Conservation (phyloP, 1,140 invertebrate genomes). For the Contarinia nasturtii region DNA sequence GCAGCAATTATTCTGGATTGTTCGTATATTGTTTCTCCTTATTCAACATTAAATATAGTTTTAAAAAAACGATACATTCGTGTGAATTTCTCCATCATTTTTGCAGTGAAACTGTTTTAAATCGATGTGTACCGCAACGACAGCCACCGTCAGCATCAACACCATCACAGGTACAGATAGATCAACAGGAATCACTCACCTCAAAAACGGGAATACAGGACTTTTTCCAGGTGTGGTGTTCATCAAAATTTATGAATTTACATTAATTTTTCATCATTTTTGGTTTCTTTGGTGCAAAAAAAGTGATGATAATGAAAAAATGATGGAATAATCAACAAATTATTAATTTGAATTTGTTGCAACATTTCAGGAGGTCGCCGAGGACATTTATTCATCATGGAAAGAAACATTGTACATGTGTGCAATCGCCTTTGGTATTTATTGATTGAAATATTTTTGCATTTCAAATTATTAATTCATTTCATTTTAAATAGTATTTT, state of each 20-base stretch:
- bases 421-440: constrained; percentile 37
- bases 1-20: constrained; percentile 13
- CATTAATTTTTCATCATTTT: not conserved
- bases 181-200: constrained; percentile 22
- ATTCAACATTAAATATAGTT: too few species aligned
- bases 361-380: constrained; percentile 33
- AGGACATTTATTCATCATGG: constrained; percentile 41
- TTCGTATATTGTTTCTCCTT: too few species aligned
- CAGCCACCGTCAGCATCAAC: not conserved
- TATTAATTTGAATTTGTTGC: not conserved
- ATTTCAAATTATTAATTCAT: too few species aligned
- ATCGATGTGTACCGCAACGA: constrained; percentile 30
- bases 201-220: constrained; percentile 29
- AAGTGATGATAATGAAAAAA: not conserved
- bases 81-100: not conserved
- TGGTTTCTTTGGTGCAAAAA: not conserved
- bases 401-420: constrained; percentile 37
- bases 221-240: constrained; percentile 29
- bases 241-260: constrained; percentile 1
- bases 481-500: constrained; percentile 26
- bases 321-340: not conserved
- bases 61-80: not conserved
- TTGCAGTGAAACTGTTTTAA: constrained; percentile 29
- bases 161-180: constrained; percentile 13
- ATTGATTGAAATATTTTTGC: constrained; percentile 1